A percentile compares a stretch with the other conserved stretches of the same genome.
phyloP scores from a whole-genome alignment of 2,888 invertebrate genomes.

The Calameuta pallipes region DNA sequence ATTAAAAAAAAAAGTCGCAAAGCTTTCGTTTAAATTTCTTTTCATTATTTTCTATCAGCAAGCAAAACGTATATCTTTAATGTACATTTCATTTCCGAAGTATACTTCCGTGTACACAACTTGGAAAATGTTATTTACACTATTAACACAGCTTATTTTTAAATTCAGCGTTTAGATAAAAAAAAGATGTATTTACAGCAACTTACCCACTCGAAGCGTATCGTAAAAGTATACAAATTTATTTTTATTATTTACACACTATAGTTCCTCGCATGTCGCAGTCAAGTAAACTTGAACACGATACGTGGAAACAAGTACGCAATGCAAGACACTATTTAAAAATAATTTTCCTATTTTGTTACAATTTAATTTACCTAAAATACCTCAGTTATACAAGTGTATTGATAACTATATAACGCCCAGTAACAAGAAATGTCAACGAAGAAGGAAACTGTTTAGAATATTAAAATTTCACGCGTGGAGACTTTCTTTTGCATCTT shows the following conservation, averaged over 20 bases:
- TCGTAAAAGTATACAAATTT: not conserved
- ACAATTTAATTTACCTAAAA: not conserved
- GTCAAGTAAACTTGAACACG: not conserved
- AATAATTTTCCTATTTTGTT: not conserved
- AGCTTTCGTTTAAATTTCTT: not conserved
- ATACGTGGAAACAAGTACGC: not conserved
- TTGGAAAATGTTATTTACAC: not conserved
- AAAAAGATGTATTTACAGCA: not conserved
- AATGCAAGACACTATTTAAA: not conserved
- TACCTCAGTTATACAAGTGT: not conserved
- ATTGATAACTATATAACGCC: not conserved
- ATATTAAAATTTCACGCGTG: not conserved
- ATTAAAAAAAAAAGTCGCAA: not conserved
- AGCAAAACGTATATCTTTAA: not conserved
- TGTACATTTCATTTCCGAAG: not conserved
- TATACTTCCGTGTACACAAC: not conserved
- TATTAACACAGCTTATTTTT: not conserved
- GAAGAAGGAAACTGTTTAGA: not conserved
- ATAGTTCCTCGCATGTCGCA: not conserved
- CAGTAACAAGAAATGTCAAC: not conserved
- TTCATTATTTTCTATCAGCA: not conserved
- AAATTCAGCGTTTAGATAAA: not conserved
- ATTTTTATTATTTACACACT: not conserved
- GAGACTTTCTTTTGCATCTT: not conserved
- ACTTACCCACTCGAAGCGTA: not conserved